Evolutionary conservation across 2,888 invertebrate genomes (phyloP).

Genomic region (Apodemia zela): DNA sequence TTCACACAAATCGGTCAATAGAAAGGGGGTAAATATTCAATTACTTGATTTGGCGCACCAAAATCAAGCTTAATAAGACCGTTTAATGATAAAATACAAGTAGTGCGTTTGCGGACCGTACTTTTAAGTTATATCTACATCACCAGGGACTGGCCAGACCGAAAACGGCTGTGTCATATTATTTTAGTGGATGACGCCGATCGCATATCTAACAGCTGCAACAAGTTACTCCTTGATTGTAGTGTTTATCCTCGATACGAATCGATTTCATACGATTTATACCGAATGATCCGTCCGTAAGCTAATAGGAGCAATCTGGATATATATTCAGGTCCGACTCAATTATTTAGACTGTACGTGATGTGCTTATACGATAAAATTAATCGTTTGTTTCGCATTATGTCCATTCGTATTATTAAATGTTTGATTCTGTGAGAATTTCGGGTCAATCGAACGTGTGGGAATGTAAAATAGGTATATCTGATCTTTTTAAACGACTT

Average conservation of each 20-base stretch:
- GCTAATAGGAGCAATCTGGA: constrained; percentile 70
- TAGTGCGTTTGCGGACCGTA: constrained; percentile 44
- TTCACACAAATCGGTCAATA: no score
- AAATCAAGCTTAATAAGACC: no score
- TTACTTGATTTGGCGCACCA: no score
- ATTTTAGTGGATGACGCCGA: constrained; percentile 77
- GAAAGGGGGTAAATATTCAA: no score
- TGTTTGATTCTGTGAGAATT: constrained; percentile 74
- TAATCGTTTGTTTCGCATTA: constrained; percentile 74
- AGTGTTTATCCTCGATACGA: constrained; percentile 72
- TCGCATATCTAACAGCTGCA: constrained; percentile 74
- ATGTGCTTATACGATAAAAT: constrained; percentile 70
- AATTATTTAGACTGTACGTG: constrained; percentile 74
- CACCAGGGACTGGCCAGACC: constrained; percentile 46
- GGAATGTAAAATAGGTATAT: constrained; percentile 48
- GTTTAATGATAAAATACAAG: not conserved
- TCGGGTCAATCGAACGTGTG: constrained; percentile 58
- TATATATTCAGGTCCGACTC: constrained; percentile 71
- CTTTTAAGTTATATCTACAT: constrained; percentile 50
- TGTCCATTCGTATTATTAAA: constrained; percentile 73
- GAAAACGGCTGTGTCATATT: constrained; percentile 79
- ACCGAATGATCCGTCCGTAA: constrained; percentile 68
- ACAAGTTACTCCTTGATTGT: constrained; percentile 61
- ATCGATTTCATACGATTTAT: constrained; percentile 73
- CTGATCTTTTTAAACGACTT: constrained; percentile 29